Conservation (phyloP, 2,797 vertebrate species). For the Acipenser oxyrinchus region DNA sequence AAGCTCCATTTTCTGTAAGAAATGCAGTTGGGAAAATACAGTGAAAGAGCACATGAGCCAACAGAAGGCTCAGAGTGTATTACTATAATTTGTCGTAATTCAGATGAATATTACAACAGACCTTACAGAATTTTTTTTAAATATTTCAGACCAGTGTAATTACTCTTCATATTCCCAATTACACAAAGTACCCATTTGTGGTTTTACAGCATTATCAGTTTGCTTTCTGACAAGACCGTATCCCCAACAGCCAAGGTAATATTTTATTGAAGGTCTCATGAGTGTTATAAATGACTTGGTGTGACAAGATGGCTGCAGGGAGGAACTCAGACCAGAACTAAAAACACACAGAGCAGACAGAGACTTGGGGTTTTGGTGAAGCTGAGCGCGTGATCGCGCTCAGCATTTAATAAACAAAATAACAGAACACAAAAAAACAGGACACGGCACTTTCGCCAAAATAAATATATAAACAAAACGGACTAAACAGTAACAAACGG, state of each 20-base stretch:
- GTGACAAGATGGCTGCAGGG: no score
- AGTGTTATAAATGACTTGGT: background rate
- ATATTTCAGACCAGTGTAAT: background rate
- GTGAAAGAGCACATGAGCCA: background rate
- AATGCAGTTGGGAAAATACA: background rate
- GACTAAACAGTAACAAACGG: no score
- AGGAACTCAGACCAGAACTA: no score
- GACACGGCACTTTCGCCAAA: no score
- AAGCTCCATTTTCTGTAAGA: background rate
- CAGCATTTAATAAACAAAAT: no score
- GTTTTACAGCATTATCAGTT: background rate
- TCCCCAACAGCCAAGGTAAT: background rate
- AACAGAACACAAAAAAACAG: no score
- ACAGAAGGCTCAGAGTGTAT: background rate
- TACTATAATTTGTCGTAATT: background rate
- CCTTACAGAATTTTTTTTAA: background rate
- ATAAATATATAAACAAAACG: no score
- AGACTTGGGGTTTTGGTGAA: no score
- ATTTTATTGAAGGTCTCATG: background rate
- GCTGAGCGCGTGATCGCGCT: no score
- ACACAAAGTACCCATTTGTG: background rate
- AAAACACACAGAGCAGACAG: no score
- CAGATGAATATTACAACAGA: background rate
- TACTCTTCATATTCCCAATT: background rate
- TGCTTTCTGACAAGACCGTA: background rate